Evolutionary conservation across 1,140 invertebrate genomes (phyloP).

Genomic region (Trinorchestia longiramus): DNA sequence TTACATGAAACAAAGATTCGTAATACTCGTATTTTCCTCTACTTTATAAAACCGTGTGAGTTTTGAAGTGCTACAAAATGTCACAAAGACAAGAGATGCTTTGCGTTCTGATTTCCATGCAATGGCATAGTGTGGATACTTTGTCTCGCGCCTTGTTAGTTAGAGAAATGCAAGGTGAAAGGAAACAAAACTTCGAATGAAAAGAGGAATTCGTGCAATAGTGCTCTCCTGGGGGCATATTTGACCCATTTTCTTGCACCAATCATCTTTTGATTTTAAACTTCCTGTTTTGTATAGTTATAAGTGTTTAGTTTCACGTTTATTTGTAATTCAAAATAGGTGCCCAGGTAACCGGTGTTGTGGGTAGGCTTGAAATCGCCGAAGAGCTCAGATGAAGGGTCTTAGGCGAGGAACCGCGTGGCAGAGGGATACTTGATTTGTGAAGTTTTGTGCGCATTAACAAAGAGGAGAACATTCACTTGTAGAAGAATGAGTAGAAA

Average conservation of each 20-base stretch:
- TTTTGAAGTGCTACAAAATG: neutral
- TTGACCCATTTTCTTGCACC: neutral
- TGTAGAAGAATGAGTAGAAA: neutral
- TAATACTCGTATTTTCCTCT: too few relatives aligned
- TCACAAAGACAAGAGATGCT: neutral
- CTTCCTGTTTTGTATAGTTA: neutral
- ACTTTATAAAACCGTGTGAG: neutral
- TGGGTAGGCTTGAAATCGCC: neutral
- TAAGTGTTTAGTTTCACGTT: neutral
- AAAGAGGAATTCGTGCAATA: neutral
- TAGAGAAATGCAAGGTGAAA: neutral
- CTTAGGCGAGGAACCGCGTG: neutral
- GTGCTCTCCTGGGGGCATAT: neutral
- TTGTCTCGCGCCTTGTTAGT: neutral
- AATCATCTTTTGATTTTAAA: neutral
- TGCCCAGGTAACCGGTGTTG: neutral
- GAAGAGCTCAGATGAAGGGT: neutral
- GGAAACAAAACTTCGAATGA: neutral
- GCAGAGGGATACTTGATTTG: neutral
- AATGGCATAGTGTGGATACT: neutral
- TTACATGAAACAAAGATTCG: too few relatives aligned
- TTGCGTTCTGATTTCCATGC: neutral
- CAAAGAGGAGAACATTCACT: neutral
- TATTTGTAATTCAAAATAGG: neutral
- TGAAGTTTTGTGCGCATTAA: neutral